These are phyloP conservation scores for Mythimna ferrago DNA, from an alignment of 2,888 invertebrate genomes.

Conservation along the genomic window DNA sequence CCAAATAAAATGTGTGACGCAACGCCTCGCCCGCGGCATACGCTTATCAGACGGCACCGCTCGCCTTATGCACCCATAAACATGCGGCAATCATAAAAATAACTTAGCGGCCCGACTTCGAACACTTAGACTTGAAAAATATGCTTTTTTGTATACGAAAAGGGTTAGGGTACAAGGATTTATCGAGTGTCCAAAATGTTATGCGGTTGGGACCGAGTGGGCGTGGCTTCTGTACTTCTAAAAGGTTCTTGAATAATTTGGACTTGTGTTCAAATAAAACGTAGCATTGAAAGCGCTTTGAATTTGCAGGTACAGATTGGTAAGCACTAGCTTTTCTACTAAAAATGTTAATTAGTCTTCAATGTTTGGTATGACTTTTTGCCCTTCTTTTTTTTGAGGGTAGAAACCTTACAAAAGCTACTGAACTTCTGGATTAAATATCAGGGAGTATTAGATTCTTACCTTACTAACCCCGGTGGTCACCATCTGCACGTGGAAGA, in stretches of 20 bases:
- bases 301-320: conserved; percentile 3
- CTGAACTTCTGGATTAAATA: too few relatives aligned
- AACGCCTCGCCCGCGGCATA: conserved; percentile 58
- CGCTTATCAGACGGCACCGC: conserved; percentile 70
- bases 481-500: too few relatives aligned
- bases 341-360: neutral
- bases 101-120: conserved; percentile 62
- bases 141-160: conserved; percentile 43
- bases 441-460: too few relatives aligned
- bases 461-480: too few relatives aligned
- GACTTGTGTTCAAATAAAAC: conserved; percentile 28
- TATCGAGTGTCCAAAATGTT: conserved; percentile 40
- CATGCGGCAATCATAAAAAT: conserved; percentile 78
- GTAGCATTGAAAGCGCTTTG: conserved; percentile 10
- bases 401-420: too few relatives aligned
- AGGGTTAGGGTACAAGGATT: conserved; percentile 32
- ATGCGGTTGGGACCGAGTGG: conserved; percentile 13
- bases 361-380: neutral
- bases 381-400: too few relatives aligned
- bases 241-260: conserved; percentile 30
- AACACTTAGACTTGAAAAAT: conserved; percentile 44
- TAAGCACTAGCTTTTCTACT: neutral
- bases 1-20: conserved; percentile 59
- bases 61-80: conserved; percentile 73
- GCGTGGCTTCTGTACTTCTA: conserved; percentile 4